Evolutionary conservation across 2,888 invertebrate species (phyloP).

Genomic region (Amphipoea lucens): DNA sequence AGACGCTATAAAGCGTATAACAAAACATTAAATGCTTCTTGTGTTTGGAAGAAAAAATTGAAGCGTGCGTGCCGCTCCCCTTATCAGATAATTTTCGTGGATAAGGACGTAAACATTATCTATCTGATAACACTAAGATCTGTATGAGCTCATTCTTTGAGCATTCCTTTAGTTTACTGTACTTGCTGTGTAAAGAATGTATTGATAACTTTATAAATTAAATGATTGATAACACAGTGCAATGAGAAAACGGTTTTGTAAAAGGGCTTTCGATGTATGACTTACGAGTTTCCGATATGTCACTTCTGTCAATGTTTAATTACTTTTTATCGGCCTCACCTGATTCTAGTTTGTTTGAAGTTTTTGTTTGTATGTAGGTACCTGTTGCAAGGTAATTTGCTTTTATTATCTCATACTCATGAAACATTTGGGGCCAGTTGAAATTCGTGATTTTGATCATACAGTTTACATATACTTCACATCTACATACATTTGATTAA

Average conservation of each 20-base stretch:
- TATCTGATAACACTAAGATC: conserved; percentile 82
- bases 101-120: conserved; percentile 83
- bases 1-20: conserved; percentile 12
- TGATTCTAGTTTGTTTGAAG: conserved; percentile 18
- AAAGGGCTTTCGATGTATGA: conserved; percentile 23
- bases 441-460: not conserved
- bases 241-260: conserved; percentile 17
- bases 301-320: conserved; percentile 16
- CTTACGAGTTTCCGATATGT: conserved; percentile 6
- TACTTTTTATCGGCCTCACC: not conserved
- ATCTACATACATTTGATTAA: not conserved
- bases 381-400: not conserved
- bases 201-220: conserved; percentile 36
- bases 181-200: conserved; percentile 47
- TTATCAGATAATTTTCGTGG: conserved; percentile 84
- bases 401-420: not conserved
- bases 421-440: not conserved
- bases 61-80: conserved; percentile 60
- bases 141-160: conserved; percentile 75
- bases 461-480: not conserved
- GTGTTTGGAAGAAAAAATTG: conserved; percentile 65
- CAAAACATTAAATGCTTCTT: conserved; percentile 51
- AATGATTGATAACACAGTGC: conserved; percentile 30
- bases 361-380: not conserved
- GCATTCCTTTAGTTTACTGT: conserved; percentile 67